Evolutionary conservation across 2,113 vertebrate species (phyloP).

Genomic region (Vulpes lagopus): DNA sequence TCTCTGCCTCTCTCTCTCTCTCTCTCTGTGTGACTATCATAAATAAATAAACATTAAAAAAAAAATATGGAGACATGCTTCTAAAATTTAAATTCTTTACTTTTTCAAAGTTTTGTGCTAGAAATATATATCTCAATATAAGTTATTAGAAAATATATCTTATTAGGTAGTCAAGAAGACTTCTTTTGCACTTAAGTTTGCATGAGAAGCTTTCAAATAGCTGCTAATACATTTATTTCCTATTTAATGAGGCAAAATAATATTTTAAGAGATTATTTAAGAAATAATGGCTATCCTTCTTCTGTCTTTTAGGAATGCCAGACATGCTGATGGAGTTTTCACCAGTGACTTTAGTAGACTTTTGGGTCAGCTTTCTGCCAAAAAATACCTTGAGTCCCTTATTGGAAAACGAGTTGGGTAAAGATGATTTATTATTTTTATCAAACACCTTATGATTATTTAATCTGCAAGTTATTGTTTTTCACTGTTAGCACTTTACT

Average conservation of each 20-base stretch:
- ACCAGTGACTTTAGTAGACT: conserved; percentile 96
- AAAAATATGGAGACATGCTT: background rate
- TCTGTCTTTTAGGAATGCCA: conserved; percentile 90
- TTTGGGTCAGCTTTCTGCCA: conserved; percentile 94
- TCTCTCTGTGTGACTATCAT: no score
- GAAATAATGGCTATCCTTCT: conserved; percentile 56
- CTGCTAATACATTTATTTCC: background rate
- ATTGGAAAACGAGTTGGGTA: conserved; percentile 96
- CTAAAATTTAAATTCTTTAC: background rate
- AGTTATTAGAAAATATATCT: background rate
- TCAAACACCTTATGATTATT: background rate
- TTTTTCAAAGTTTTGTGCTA: background rate
- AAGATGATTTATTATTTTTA: conserved; percentile 72
- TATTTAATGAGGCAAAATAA: background rate
- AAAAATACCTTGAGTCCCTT: conserved; percentile 96
- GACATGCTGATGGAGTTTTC: conserved; percentile 96
- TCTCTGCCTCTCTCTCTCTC: no score
- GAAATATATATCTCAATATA: background rate
- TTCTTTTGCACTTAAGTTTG: background rate
- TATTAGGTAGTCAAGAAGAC: background rate
- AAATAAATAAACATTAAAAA: no score
- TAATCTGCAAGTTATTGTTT: background rate
- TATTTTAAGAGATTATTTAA: conserved; percentile 52
- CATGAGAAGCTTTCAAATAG: background rate
- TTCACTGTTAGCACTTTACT: background rate